phyloP scores from a whole-genome alignment of 2,888 invertebrate species.

The Zygogramma bicolorata region DNA sequence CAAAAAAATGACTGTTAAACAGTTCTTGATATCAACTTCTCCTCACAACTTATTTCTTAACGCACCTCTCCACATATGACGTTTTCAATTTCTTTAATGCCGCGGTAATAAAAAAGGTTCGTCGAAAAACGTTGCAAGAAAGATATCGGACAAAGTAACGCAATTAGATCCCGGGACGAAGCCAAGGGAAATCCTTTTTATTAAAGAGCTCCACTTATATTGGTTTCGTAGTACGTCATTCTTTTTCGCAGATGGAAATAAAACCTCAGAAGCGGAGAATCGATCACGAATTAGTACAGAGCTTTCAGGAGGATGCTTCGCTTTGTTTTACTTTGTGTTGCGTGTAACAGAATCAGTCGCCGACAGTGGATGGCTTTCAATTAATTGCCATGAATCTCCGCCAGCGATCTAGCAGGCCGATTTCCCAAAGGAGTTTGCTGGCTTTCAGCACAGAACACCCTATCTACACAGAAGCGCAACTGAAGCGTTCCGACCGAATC shows the following conservation, averaged over 20 bases:
- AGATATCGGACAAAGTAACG: neutral
- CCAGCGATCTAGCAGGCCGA: neutral
- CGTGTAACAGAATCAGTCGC: neutral
- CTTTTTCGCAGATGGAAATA: neutral
- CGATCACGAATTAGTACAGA: neutral
- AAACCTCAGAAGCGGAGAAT: neutral
- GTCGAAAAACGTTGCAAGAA: neutral
- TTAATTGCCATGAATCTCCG: neutral
- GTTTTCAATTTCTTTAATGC: no score
- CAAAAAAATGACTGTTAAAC: no score
- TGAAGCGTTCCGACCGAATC: no score
- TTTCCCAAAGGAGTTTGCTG: no score
- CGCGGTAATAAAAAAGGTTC: neutral
- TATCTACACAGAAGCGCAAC: no score
- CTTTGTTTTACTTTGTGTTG: no score
- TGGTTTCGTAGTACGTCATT: conserved; percentile 12
- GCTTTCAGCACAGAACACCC: no score
- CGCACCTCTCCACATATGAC: no score
- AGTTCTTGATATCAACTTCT: no score
- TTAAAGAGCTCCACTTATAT: conserved; percentile 15
- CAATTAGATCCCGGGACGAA: conserved; percentile 13
- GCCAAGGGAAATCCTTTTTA: conserved; percentile 21
- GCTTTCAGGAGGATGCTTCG: neutral
- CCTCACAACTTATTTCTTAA: no score
- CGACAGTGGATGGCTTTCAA: neutral